These are phyloP conservation scores for Teinopalpus imperialis DNA, from an alignment of 2,888 invertebrate genomes.

Conservation along the genomic window DNA sequence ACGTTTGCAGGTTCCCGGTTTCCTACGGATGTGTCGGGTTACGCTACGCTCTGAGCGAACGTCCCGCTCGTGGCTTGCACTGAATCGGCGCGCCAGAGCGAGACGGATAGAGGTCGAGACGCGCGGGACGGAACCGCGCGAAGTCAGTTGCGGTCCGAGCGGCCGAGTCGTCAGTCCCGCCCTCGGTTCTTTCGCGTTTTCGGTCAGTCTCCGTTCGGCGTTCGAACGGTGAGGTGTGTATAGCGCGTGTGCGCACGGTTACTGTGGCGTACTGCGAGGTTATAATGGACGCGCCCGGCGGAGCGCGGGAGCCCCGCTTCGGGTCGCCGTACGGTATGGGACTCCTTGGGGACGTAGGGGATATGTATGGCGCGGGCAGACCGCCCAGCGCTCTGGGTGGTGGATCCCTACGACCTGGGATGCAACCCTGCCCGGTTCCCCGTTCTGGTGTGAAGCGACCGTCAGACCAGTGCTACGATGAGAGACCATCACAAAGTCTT, in stretches of 20 bases:
- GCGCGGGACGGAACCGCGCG: constrained; percentile 70
- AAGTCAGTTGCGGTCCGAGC: constrained; percentile 83
- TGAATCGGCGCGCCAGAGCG: constrained; percentile 51
- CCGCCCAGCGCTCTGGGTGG: constrained; percentile 83
- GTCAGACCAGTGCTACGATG: constrained; percentile 92
- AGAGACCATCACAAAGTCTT: constrained; percentile 78
- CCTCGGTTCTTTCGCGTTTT: constrained; percentile 77
- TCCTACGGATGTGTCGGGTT: constrained; percentile 80
- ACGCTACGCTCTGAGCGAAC: constrained; percentile 52
- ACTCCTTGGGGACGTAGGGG: constrained; percentile 89
- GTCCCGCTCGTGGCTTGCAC: constrained; percentile 52
- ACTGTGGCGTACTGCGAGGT: constrained; percentile 83
- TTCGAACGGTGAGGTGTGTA: constrained; percentile 77
- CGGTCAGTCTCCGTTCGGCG: constrained; percentile 80
- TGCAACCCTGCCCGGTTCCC: constrained; percentile 83
- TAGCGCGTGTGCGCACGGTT: constrained; percentile 78
- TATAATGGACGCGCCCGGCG: constrained; percentile 94
- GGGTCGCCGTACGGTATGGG: constrained; percentile 94
- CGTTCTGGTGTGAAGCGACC: constrained; percentile 84
- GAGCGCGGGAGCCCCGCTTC: constrained; percentile 94
- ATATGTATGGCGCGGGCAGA: constrained; percentile 87
- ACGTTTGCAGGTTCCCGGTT: constrained; percentile 74
- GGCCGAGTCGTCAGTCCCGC: constrained; percentile 82
- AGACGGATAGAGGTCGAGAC: constrained; percentile 56
- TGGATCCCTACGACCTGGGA: constrained; percentile 76